Evolutionary conservation across 2,113 vertebrate genomes (phyloP).

Genomic region (Varanus salvator): DNA sequence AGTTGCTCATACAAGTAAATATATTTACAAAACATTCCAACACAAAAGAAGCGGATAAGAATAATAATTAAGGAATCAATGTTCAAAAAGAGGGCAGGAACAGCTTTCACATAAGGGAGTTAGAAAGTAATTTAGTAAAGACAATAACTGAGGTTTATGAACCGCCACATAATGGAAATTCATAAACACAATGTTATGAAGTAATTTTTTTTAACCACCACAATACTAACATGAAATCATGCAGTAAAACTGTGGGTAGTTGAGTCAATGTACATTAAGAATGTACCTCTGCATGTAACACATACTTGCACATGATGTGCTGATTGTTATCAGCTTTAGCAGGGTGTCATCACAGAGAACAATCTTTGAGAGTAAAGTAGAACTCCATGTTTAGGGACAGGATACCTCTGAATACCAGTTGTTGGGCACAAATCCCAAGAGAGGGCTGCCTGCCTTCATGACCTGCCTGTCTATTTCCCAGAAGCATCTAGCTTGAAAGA

Average conservation of each 20-base stretch:
- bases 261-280: too few relatives aligned
- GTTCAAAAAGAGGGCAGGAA: not conserved
- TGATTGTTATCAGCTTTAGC: not conserved
- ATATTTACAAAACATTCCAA: not conserved
- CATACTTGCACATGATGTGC: not conserved
- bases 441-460: not conserved
- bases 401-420: not conserved
- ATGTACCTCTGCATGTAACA: not conserved
- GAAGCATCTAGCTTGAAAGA: not conserved
- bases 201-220: not conserved
- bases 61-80: not conserved
- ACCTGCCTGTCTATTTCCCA: not conserved
- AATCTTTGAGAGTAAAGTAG: not conserved
- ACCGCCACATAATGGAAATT: not conserved
- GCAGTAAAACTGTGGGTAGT: not conserved
- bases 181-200: not conserved
- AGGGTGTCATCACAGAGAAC: too few relatives aligned
- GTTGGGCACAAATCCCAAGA: not conserved
- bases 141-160: not conserved
- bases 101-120: not conserved
- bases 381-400: not conserved
- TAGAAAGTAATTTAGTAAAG: not conserved
- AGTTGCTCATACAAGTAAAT: not conserved
- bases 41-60: slow-evolving; percentile 4
- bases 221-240: not conserved